phyloP scores from a whole-genome alignment of 2,113 vertebrate species.

The Macheiramphus alcinus region DNA sequence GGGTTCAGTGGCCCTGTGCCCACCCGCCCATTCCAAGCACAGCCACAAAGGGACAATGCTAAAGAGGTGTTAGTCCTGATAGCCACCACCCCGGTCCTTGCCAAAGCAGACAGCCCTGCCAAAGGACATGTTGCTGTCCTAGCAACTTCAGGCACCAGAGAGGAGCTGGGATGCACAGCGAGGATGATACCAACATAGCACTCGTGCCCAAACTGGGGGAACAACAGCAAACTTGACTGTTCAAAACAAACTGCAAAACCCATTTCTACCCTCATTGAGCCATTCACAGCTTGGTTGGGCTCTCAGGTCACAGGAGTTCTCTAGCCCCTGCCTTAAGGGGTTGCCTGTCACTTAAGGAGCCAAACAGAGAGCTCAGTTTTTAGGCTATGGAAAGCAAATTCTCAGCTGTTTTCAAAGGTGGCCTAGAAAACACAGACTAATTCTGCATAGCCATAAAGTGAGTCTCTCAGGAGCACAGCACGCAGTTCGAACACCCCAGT shows the following conservation, averaged over 20 bases:
- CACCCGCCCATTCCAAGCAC: neutral
- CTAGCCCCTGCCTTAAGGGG: neutral
- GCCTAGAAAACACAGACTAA: conserved; percentile 44
- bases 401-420: neutral
- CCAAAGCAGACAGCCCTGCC: neutral
- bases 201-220: neutral
- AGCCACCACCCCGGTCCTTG: neutral
- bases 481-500: accelerated
- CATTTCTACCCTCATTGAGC: neutral
- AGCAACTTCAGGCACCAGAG: neutral
- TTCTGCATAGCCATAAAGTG: neutral
- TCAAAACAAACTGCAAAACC: neutral
- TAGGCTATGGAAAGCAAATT: conserved; percentile 20
- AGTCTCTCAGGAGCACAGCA: neutral
- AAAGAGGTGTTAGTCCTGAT: neutral
- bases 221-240: neutral
- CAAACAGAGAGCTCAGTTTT: conserved; percentile 7
- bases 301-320: neutral
- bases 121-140: neutral
- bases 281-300: neutral
- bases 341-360: neutral
- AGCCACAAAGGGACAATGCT: neutral
- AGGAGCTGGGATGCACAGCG: neutral
- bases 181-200: neutral
- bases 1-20: neutral